These are phyloP conservation scores for Rhadina sibilatrix DNA, from an alignment of 2,113 vertebrate genomes.

Conservation along the genomic window DNA sequence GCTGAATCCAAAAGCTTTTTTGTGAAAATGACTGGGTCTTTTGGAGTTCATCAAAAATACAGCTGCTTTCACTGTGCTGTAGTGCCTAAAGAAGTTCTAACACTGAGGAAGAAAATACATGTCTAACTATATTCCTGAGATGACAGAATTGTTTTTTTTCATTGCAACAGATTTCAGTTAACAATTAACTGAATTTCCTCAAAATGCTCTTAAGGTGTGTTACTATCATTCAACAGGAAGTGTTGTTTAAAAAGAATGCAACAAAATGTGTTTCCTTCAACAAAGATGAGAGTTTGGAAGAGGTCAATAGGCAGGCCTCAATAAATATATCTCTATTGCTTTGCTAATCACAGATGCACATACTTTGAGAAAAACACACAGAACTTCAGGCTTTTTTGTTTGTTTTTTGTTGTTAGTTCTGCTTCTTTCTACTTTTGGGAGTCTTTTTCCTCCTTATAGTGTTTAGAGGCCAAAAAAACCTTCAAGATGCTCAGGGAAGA, in stretches of 20 bases:
- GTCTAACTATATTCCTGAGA: background rate
- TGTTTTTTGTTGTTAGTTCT: background rate
- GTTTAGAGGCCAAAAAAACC: constrained; percentile 83
- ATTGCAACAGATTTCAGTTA: background rate
- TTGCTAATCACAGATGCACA: background rate
- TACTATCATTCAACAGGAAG: background rate
- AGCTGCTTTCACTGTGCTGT: background rate
- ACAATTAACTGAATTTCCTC: background rate
- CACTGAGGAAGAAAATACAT: background rate
- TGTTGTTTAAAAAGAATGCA: background rate
- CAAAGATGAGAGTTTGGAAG: background rate
- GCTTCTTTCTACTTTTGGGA: background rate
- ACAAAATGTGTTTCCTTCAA: background rate
- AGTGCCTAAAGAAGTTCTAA: background rate
- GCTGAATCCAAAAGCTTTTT: background rate
- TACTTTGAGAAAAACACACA: background rate
- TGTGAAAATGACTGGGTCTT: background rate
- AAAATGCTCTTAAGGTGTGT: background rate
- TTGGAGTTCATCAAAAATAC: background rate
- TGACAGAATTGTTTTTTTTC: background rate
- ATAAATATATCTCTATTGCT: background rate
- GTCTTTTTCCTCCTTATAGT: constrained; percentile 41
- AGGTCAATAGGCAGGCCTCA: background rate
- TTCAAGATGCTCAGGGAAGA: constrained; percentile 80
- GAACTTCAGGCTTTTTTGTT: background rate